Conservation (phyloP, 2,888 invertebrate genomes). For the Glyphotaelius pellucidus region DNA sequence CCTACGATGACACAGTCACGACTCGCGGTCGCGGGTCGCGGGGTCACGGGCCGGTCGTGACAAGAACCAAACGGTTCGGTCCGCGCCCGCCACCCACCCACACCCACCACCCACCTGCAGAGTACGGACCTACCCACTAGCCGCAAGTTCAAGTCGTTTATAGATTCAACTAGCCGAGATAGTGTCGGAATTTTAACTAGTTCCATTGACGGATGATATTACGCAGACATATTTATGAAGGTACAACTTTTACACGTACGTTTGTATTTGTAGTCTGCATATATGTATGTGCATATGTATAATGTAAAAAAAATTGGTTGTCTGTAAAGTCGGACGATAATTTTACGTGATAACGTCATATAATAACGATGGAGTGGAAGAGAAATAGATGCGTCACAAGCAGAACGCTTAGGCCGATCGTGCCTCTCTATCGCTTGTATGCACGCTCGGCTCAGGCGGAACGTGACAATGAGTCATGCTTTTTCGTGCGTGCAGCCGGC, state of each 20-base stretch:
- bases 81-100: background rate
- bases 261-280: background rate
- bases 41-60: constrained; percentile 15
- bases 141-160: background rate
- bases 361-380: no score
- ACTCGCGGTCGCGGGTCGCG: background rate
- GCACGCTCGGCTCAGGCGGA: no score
- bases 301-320: no score
- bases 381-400: no score
- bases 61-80: constrained; percentile 15
- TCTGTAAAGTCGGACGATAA: no score
- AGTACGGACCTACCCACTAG: background rate
- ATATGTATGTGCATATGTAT: no score
- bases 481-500: no score
- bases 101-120: background rate
- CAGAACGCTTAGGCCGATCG: no score
- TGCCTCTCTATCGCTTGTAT: no score
- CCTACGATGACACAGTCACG: background rate
- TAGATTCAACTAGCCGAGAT: background rate
- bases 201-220: background rate
- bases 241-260: background rate
- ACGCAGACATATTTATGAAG: background rate
- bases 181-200: constrained; percentile 2
- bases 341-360: no score
- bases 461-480: no score